Conservation (phyloP, 2,888 invertebrate genomes). For the Adelognathus sp. region DNA sequence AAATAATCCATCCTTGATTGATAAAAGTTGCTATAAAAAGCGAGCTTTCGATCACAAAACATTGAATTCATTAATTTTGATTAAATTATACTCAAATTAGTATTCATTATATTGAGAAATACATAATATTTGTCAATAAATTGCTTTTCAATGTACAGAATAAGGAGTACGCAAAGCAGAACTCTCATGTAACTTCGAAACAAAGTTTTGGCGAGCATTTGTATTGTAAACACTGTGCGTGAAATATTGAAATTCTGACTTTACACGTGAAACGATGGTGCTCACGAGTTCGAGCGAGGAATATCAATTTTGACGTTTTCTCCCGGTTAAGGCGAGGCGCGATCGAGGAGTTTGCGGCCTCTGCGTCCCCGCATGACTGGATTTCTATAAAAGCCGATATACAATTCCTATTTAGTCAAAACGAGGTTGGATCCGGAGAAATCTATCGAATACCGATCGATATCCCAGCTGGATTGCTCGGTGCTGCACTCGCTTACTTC, state of each 20-base stretch:
- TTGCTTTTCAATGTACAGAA: no score
- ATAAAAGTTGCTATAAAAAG: no score
- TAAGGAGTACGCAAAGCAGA: neutral
- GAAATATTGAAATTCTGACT: slow-evolving; percentile 78
- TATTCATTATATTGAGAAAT: no score
- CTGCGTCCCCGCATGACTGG: slow-evolving; percentile 52
- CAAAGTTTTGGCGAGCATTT: neutral
- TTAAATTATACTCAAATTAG: no score
- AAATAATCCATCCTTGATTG: no score
- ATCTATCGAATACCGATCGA: slow-evolving; percentile 76
- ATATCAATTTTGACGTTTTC: slow-evolving; percentile 79
- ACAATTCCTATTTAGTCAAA: slow-evolving; percentile 77
- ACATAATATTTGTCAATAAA: no score
- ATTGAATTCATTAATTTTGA: no score
- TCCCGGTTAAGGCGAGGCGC: slow-evolving; percentile 51
- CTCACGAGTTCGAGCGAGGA: slow-evolving; percentile 73
- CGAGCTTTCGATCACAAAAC: no score
- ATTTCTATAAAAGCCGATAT: slow-evolving; percentile 74
- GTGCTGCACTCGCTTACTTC: slow-evolving; percentile 3
- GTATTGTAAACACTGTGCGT: slow-evolving; percentile 50
- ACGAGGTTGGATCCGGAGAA: slow-evolving; percentile 75
- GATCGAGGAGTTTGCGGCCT: slow-evolving; percentile 35
- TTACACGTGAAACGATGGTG: slow-evolving; percentile 68
- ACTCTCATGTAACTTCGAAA: neutral
- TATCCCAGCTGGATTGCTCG: slow-evolving; percentile 63